Base-by-base conservation (phyloP, 2,797 vertebrate species). In the Saxicola maurus region DNA sequence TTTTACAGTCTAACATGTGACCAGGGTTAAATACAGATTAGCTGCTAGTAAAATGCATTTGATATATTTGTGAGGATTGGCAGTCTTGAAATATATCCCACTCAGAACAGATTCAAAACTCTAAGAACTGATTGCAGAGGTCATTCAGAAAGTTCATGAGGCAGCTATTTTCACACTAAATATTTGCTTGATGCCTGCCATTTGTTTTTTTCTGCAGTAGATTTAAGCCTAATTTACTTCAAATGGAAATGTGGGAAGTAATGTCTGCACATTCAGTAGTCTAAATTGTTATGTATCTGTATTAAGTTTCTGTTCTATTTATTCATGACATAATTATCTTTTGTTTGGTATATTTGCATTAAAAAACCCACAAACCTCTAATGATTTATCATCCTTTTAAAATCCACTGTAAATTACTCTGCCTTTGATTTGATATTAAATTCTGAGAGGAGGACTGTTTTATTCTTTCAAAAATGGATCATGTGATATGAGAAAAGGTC, bases 351-450 rank as follows among this genome's bases (percentile, higher is more conserved):
- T 5, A 48, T 85, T 91, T 57, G 51, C 14, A 43, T 38, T 28
- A 1, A 30, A 68, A 69, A n/a, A 0, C 5, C 7, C 31, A 6
- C 28, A 48, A n/a, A 1, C 5, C 25, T 77, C 17, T 77, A 64
- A 48, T 68, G 62, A 78, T 87, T 85, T 74, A 40, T 82, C 23
- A 71, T 75, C 33, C 35, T 72, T 90, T 88, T 66, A 1, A 80
- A 94, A 68, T 69, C 31, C 55, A 7, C 30, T 51, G 17, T 53
- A 81, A 52, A 67, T 49, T 5, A 53, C 17, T 81, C 17, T 89
- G 23, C n/a, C 49, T 93, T 91, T 91, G 31, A 72, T 94, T 88
- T 92, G 60, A 76, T 76, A 43, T 92, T 94, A 92, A 69, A 84
- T 78, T 77, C 80, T 61, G 61, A 55, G 43, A 91, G 84, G n/a